A percentile compares a stretch with the other conserved stretches of the same genome.
phyloP scores from a whole-genome alignment of 2,113 vertebrate genomes.

The Lepisosteus osseus region DNA sequence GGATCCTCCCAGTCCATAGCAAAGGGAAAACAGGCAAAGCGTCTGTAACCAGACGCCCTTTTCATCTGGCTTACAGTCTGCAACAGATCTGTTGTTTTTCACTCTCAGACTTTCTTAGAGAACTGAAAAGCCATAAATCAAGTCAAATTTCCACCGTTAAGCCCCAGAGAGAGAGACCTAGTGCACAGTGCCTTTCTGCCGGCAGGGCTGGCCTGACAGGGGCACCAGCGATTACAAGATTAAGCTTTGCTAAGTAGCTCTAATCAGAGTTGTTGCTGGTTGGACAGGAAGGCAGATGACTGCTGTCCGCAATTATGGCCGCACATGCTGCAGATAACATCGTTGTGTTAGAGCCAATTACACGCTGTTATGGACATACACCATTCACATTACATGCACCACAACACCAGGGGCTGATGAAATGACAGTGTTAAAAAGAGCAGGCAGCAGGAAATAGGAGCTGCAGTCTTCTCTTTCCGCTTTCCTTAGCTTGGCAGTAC shows the following conservation, averaged over 20 bases:
- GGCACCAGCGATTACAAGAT: slow-evolving; percentile 31
- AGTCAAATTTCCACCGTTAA: slow-evolving; percentile 17
- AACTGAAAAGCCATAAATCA: slow-evolving; percentile 10
- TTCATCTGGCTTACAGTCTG: too few relatives aligned
- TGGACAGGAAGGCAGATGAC: slow-evolving; percentile 38
- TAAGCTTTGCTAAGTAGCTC: slow-evolving; percentile 30
- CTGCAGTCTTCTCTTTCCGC: too few relatives aligned
- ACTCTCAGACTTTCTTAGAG: slow-evolving; percentile 3
- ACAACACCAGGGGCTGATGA: slow-evolving; percentile 47
- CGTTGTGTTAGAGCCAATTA: slow-evolving; percentile 68
- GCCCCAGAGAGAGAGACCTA: slow-evolving; percentile 28
- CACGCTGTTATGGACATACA: slow-evolving; percentile 63
- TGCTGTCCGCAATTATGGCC: slow-evolving; percentile 49
- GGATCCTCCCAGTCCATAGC: too few relatives aligned
- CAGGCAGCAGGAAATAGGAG: slow-evolving; percentile 53
- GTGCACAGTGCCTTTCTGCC: slow-evolving; percentile 1
- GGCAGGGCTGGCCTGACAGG: slow-evolving; percentile 6
- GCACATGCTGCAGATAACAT: slow-evolving; percentile 56
- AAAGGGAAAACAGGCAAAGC: too few relatives aligned
- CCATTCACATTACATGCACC: slow-evolving; percentile 45
- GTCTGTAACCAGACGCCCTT: slow-evolving; percentile 1
- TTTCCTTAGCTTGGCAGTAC: background rate
- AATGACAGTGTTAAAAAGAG: slow-evolving; percentile 53
- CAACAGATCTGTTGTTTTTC: too few relatives aligned
- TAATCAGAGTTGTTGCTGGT: slow-evolving; percentile 33